Base-by-base conservation (phyloP, 1,140 invertebrate genomes). In the Cylas formicarius region DNA sequence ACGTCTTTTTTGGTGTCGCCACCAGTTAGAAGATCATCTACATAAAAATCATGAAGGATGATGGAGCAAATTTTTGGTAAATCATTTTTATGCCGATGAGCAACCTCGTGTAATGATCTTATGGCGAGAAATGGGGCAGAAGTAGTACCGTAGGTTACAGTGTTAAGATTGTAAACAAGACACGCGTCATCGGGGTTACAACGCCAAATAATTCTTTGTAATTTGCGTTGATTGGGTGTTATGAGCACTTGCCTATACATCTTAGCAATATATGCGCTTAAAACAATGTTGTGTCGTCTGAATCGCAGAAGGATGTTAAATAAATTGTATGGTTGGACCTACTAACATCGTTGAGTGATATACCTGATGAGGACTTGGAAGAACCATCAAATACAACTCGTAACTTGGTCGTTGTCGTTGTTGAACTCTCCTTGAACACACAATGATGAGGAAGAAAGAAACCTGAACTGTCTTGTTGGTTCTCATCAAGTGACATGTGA, bases 261-360 rank as follows among this genome's bases (percentile, higher is more conserved):
- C 50, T 69, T 65, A 16, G 42, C 50, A 9, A 70, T 59, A 41
- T 72, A 69, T 4, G 59, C 60, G 10, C 50, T 50, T n/a, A 72
- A 49, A 18, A 61, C 63, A 34, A 65, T 41, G 10, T 27, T 47
- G 43, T 67, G 57, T 22, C 33, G 43, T 33, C 70, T 27, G 60
- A 68, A 71, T 24, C 66, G 55, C 11, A 71, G 39, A 4, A 72
- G 19, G 34, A 71, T 56, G 19, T 48, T 48, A 31, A 62, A 47
- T 13, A 72, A 34, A 32, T 71, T 63, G 4, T 61, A 36, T 48
- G 63, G 62, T 37, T 61, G 18, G 62, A 54, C 1, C 62, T 58
- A 2, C 46, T 31, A 10, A 36, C 34, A 22, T 69, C 57, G 39
- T 69, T 69, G 10, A 54, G 17, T 3, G 41, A 45, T 10, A 29